Percentiles rank a stretch among this genome's conserved stretches.
Conservation (phyloP, 2,888 invertebrate species). For the Alsophila aescularia region DNA sequence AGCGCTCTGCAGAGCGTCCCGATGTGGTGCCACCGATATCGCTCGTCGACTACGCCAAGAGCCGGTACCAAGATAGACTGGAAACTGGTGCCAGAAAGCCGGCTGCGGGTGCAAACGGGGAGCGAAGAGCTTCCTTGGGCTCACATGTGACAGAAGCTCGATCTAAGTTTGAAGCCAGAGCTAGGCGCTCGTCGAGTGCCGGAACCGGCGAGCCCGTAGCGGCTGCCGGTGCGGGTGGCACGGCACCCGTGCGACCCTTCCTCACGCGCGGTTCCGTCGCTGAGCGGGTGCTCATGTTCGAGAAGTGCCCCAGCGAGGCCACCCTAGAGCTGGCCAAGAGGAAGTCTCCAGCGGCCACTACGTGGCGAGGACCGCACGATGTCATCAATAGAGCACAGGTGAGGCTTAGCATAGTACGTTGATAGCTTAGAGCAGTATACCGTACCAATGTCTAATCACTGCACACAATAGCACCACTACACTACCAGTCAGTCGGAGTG, state of each 20-base stretch:
- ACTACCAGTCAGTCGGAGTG: constrained; percentile 14
- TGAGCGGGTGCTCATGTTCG: constrained; percentile 95
- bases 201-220: constrained; percentile 77
- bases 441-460: background rate
- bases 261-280: constrained; percentile 95
- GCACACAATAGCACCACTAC: constrained; percentile 6
- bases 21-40: constrained; percentile 83
- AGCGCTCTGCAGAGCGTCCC: constrained; percentile 74
- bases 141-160: constrained; percentile 81
- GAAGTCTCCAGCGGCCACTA: constrained; percentile 81
- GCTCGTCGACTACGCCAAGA: constrained; percentile 87
- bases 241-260: constrained; percentile 90
- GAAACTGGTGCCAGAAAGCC: constrained; percentile 80
- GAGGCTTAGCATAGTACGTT: no score
- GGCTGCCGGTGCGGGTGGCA: constrained; percentile 62
- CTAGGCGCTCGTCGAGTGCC: constrained; percentile 77
- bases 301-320: constrained; percentile 93
- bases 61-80: constrained; percentile 85
- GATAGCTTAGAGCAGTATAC: background rate
- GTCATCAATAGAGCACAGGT: constrained; percentile 84
- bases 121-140: constrained; percentile 74
- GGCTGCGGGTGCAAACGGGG: constrained; percentile 71
- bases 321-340: constrained; percentile 87
- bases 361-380: constrained; percentile 83
- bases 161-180: constrained; percentile 80